Conservation (phyloP, 2,113 vertebrate genomes). For the Xerus inauris region DNA sequence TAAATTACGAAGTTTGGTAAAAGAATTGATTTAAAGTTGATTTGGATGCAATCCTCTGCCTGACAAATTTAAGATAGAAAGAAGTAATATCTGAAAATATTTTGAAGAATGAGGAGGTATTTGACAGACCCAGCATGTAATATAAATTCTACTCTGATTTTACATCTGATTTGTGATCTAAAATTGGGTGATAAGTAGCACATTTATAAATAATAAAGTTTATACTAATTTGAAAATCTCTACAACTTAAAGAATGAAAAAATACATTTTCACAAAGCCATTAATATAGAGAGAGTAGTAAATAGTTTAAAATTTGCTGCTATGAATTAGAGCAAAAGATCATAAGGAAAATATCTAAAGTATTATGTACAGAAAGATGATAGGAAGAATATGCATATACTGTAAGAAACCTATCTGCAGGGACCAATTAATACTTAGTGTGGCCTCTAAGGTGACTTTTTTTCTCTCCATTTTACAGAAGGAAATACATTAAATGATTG, state of each 20-base stretch:
- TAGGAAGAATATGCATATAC: not conserved
- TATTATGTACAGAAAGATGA: not conserved
- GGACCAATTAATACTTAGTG: not conserved
- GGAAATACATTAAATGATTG: not conserved
- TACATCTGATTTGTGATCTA: not conserved
- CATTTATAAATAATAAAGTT: not conserved
- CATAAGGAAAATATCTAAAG: not conserved
- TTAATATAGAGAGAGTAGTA: not conserved
- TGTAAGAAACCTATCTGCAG: not conserved
- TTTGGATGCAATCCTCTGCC: not conserved
- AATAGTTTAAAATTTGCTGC: not conserved
- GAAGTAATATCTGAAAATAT: not conserved
- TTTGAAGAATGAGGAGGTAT: not conserved
- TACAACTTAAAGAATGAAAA: not conserved
- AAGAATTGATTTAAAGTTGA: constrained; percentile 10
- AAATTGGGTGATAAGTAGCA: not conserved
- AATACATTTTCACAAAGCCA: not conserved
- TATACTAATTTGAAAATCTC: not conserved
- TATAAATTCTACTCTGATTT: not conserved
- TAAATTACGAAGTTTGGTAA: not conserved
- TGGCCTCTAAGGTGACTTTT: not conserved
- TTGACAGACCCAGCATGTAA: not conserved
- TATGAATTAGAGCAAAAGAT: not conserved
- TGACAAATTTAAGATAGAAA: not conserved
- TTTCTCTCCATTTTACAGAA: not conserved